Percentiles rank a stretch among this genome's conserved stretches.
Evolutionary conservation across 1,140 invertebrate species (phyloP).

Genomic region (Lepidurus couesii): DNA sequence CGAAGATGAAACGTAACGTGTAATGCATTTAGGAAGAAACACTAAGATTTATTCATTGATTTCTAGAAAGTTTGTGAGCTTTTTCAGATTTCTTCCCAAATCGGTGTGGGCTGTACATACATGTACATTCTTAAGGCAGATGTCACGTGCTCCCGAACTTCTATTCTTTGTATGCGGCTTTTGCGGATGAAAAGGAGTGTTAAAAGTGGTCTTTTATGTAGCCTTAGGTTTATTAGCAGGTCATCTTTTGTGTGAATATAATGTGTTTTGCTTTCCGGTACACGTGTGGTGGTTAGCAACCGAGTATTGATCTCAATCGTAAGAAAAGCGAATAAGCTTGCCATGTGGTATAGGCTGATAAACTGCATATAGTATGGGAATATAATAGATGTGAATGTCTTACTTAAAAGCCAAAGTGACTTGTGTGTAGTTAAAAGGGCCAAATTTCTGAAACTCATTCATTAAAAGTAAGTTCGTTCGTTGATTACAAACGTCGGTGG

Average conservation of each 20-base stretch:
- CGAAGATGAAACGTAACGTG: too few species aligned
- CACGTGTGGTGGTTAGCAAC: not conserved
- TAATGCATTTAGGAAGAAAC: too few species aligned
- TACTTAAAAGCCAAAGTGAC: not conserved
- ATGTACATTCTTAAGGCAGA: too few species aligned
- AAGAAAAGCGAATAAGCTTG: not conserved
- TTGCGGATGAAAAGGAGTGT: too few species aligned
- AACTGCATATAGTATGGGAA: not conserved
- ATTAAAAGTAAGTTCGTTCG: not conserved
- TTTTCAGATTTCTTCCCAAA: too few species aligned
- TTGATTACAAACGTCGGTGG: not conserved
- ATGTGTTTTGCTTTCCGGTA: not conserved
- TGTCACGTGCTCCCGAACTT: too few species aligned
- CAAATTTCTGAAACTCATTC: not conserved
- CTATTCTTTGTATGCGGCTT: too few species aligned
- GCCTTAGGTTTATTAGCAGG: not conserved
- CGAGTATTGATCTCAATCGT: not conserved
- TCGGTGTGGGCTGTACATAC: too few species aligned
- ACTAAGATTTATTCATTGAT: too few species aligned
- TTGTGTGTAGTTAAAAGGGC: not conserved
- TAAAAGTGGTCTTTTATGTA: too few species aligned
- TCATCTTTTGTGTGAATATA: not conserved
- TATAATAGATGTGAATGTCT: not conserved
- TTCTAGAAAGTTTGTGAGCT: too few species aligned
- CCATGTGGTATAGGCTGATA: not conserved